Evolutionary conservation across 2,888 invertebrate genomes (phyloP).

Genomic region (Tetranychus piercei): DNA sequence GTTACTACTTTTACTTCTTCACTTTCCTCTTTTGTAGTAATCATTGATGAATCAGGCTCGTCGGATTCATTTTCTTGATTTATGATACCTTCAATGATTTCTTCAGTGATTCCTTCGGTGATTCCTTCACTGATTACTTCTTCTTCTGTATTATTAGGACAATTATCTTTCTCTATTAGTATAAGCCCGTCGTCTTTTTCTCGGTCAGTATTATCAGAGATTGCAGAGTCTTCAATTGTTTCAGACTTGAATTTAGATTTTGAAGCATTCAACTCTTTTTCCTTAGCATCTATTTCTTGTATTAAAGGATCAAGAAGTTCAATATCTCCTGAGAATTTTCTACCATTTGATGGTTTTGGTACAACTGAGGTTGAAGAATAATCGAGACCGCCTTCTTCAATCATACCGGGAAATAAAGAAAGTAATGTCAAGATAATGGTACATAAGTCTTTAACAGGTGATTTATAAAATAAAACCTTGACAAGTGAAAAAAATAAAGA

Average conservation of each 20-base stretch:
- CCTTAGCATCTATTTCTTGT: conserved; percentile 20
- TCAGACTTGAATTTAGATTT: not conserved
- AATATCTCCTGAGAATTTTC: conserved; percentile 15
- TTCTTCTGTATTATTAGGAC: not conserved
- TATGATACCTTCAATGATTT: too few species aligned
- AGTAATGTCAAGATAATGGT: conserved; percentile 65
- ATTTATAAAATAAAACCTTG: conserved; percentile 64
- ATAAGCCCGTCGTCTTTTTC: not conserved
- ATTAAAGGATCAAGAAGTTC: conserved; percentile 16
- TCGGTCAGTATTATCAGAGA: not conserved
- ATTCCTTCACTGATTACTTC: not conserved
- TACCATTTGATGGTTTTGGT: conserved; percentile 3
- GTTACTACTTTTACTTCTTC: not conserved
- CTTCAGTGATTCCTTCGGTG: not conserved
- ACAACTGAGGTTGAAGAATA: conserved; percentile 16
- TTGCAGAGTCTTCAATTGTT: not conserved
- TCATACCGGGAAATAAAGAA: conserved; percentile 59
- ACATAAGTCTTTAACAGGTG: conserved; percentile 76
- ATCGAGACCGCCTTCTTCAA: conserved; percentile 17
- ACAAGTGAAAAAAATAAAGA: not conserved
- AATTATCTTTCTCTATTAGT: too few species aligned
- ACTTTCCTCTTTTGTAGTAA: not conserved
- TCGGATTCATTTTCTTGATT: not conserved
- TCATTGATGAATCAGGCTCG: not conserved
- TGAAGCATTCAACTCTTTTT: not conserved